phyloP scores from a whole-genome alignment of 2,797 vertebrate species.

The Rhynchonycteris naso region DNA sequence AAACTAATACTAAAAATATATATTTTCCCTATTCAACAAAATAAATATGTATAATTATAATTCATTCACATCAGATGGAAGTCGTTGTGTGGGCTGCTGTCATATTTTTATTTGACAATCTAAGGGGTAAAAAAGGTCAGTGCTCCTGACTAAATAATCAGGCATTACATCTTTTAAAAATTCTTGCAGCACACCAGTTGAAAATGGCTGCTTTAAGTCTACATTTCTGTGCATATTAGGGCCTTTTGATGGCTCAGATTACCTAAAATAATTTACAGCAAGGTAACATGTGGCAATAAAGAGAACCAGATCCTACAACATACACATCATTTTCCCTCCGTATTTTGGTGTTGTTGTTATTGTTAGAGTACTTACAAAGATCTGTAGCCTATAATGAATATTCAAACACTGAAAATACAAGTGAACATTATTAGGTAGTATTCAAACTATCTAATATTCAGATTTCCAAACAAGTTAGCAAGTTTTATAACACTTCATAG shows the following conservation, averaged over 20 bases:
- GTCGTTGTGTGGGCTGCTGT: background rate
- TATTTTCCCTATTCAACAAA: background rate
- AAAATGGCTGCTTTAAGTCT: background rate
- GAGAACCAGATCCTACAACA: background rate
- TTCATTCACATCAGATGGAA: background rate
- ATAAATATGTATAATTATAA: background rate
- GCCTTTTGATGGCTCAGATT: background rate
- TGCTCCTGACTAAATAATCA: background rate
- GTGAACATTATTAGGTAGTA: background rate
- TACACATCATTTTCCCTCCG: background rate
- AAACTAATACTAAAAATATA: background rate
- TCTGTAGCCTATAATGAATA: background rate
- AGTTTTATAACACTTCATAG: background rate
- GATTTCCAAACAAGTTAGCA: background rate
- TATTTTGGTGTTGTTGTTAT: background rate
- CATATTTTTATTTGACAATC: background rate
- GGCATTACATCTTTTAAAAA: background rate
- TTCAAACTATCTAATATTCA: background rate
- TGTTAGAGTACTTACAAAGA: background rate
- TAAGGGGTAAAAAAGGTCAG: background rate
- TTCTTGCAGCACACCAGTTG: background rate
- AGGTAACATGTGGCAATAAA: background rate
- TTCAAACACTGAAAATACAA: background rate
- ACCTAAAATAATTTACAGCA: background rate
- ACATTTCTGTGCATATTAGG: background rate